A percentile compares a stretch with the other conserved stretches of the same genome.
Conservation (phyloP, 2,888 invertebrate species). For the Rhyacophila evoluta region DNA sequence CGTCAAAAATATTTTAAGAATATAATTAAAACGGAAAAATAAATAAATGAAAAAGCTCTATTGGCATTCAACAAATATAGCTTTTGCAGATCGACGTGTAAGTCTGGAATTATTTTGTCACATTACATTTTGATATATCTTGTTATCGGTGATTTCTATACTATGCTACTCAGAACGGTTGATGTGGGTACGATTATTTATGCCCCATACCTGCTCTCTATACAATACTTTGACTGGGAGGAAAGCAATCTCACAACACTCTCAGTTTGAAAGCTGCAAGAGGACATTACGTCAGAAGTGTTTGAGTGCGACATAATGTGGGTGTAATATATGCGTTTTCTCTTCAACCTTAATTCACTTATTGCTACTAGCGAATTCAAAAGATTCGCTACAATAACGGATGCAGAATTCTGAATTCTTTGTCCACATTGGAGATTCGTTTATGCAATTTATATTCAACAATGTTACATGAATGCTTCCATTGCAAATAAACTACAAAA, state of each 20-base stretch:
- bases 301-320: slow-evolving; percentile 35
- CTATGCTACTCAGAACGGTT: background rate
- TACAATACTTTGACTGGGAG: slow-evolving; percentile 27
- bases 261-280: slow-evolving; percentile 36
- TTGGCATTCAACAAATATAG: too few species aligned
- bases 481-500: too few species aligned
- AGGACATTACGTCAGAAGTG: slow-evolving; percentile 34
- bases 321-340: slow-evolving; percentile 42
- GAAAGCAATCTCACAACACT: slow-evolving; percentile 15
- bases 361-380: background rate
- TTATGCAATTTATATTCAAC: background rate
- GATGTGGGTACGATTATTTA: slow-evolving; percentile 36
- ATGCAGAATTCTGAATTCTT: background rate
- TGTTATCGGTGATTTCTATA: background rate
- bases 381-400: background rate
- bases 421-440: background rate
- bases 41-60: too few species aligned
- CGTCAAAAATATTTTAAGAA: too few species aligned
- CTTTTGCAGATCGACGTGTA: too few species aligned
- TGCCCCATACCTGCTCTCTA: background rate
- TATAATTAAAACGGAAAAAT: too few species aligned
- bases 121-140: background rate
- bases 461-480: background rate
- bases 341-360: slow-evolving; percentile 24
- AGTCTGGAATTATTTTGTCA: too few species aligned